Evolutionary conservation across 1,140 invertebrate genomes (phyloP), one percentile per base, ranked within the genome.

Genomic region (Penaeus vannamei): DNA sequence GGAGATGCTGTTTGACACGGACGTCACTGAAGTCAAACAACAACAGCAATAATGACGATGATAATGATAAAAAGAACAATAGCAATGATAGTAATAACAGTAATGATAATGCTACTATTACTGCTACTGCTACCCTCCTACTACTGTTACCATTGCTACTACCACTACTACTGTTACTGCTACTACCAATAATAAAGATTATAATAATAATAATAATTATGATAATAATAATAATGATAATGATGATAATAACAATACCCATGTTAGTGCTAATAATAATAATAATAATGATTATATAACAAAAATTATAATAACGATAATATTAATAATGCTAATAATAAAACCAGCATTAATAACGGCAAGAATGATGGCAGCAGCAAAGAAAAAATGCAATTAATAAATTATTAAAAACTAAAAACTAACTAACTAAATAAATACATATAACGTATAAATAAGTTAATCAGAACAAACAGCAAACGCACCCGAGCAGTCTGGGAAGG

Each of bases 401-500:
- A 42, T 7, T 7, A 42, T 7, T 42, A 42, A 42, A 7, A 42
- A 42, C 4, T 7, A 42, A 42, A 42, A 2, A 7, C 7, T 66
- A 26, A 66, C 17, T 64, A 64, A 19, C n/a, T 64, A 66, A 23
- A 66, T 26, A 69, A 32, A 3, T 8, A 69, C 66, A 26, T 64
- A n/a, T 84, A 22, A 36, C 32, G 17, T n/a, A 84, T 20, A 0
- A 46, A 62, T 14, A 84, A 59, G 46, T 36, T n/a, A 32, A 60
- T 14, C 17, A 29, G n/a, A 29, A 26, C 26, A 22, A 46, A 32
- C 36, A 53, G 17, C 23, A 36, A 26, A 91, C 90, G 90, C 91
- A 95, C 95, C 93, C 86, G 95, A 94, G 92, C 95, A 96, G 91
- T 96, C 95, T 1, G 94, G 94, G 87, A 94, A 93, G 17, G 93